Conservation (phyloP, 2,888 invertebrate species). For the Branchellion lobata region DNA sequence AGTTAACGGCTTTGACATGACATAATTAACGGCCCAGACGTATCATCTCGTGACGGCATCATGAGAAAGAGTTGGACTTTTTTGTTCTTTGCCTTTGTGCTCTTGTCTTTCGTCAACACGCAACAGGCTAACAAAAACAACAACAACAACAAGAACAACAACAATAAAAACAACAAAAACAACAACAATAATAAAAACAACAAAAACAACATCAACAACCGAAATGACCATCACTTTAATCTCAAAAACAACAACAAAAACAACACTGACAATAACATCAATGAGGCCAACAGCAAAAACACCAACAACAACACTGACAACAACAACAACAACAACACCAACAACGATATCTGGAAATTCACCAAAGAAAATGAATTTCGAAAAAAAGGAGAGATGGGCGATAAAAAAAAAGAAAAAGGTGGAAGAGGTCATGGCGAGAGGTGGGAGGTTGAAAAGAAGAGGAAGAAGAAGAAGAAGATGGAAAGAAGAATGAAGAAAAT, state of each 20-base stretch:
- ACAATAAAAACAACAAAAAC: not conserved
- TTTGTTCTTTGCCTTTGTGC: no score
- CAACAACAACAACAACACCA: not conserved
- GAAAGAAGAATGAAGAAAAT: no score
- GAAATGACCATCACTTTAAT: not conserved
- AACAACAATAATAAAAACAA: not conserved
- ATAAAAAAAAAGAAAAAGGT: not conserved
- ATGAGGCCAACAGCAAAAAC: not conserved
- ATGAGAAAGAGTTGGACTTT: no score
- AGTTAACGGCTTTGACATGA: no score
- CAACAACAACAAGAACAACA: no score
- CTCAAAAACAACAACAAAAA: conserved; percentile 1
- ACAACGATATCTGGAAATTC: not conserved
- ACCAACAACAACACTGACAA: not conserved
- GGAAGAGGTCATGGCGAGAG: no score
- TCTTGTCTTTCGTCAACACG: no score
- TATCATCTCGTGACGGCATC: no score
- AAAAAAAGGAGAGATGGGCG: not conserved
- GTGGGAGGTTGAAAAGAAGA: no score
- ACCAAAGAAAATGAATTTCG: not conserved
- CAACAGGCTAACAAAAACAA: no score
- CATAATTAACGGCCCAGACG: no score
- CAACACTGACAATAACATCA: not conserved
- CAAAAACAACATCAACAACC: not conserved
- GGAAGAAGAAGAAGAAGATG: no score